Percentiles rank a stretch among this genome's conserved stretches.
Conservation (phyloP, 2,797 vertebrate genomes). For the Enteromius unitaeniatus region DNA sequence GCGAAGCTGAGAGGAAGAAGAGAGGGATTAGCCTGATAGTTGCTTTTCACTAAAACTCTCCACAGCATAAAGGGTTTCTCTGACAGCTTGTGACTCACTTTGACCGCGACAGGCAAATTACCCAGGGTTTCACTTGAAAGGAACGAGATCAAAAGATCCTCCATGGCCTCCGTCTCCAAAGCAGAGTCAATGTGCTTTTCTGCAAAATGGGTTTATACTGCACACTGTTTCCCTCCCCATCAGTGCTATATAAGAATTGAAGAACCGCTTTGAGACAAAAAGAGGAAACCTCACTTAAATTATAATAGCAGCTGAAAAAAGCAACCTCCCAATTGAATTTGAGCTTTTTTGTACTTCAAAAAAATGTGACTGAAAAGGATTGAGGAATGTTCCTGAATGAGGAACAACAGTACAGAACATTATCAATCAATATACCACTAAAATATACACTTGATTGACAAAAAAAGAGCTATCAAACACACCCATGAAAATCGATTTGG, state of each 20-base stretch:
- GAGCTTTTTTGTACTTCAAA: not conserved
- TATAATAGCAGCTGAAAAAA: conserved; percentile 2
- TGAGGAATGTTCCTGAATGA: no score
- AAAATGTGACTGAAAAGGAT: not conserved
- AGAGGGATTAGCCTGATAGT: conserved; percentile 45
- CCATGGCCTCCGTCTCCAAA: conserved; percentile 52
- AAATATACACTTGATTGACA: conserved; percentile 75
- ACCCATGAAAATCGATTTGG: not conserved
- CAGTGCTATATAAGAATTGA: conserved; percentile 8
- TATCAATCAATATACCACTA: conserved; percentile 71
- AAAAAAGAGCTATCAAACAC: conserved; percentile 63
- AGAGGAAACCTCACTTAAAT: conserved; percentile 21
- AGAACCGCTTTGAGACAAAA: conserved; percentile 38
- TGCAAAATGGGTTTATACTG: conserved; percentile 39
- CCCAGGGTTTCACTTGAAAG: conserved; percentile 60
- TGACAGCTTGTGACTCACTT: conserved; percentile 56
- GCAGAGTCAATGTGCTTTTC: conserved; percentile 54
- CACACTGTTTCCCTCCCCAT: conserved; percentile 19
- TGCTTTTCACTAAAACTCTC: conserved; percentile 42
- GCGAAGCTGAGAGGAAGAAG: conserved; percentile 26
- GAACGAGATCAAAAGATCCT: conserved; percentile 57
- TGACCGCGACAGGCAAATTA: conserved; percentile 56
- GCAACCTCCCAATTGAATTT: conserved; percentile 27
- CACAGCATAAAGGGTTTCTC: conserved; percentile 45
- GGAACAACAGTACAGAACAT: conserved; percentile 17